These are phyloP conservation scores for Caloenas nicobarica DNA, from an alignment of 2,113 vertebrate species.

Conservation along the genomic window DNA sequence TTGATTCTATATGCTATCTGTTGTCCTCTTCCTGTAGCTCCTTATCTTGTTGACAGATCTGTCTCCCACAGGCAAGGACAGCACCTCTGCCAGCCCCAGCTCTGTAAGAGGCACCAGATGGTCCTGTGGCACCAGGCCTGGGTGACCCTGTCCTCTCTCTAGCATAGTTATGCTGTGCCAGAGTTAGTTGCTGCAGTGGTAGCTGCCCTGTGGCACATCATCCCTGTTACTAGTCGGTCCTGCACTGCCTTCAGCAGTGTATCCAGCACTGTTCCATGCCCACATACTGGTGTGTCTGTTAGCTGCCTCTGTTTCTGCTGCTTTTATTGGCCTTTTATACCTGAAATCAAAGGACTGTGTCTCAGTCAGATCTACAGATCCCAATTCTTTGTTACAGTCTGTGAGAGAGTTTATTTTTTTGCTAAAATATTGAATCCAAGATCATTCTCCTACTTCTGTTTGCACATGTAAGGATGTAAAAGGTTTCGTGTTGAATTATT, in stretches of 20 bases:
- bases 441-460: neutral
- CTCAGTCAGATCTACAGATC: neutral
- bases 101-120: fast-evolving
- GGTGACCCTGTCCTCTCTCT: neutral
- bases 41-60: neutral
- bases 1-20: neutral
- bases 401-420: neutral
- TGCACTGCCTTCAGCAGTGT: neutral
- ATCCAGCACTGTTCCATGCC: neutral
- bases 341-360: neutral
- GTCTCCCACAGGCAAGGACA: neutral
- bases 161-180: fast-evolving
- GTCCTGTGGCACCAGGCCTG: fast-evolving
- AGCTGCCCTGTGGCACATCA: neutral
- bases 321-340: neutral
- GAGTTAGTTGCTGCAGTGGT: neutral
- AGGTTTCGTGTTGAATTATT: neutral
- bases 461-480: neutral
- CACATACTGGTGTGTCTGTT: neutral
- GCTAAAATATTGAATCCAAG: neutral
- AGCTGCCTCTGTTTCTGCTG: fast-evolving
- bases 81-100: neutral
- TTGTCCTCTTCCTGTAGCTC: neutral
- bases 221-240: neutral
- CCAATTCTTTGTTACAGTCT: neutral